Conservation (phyloP, 2,888 invertebrate genomes). For the Hyalella azteca region DNA sequence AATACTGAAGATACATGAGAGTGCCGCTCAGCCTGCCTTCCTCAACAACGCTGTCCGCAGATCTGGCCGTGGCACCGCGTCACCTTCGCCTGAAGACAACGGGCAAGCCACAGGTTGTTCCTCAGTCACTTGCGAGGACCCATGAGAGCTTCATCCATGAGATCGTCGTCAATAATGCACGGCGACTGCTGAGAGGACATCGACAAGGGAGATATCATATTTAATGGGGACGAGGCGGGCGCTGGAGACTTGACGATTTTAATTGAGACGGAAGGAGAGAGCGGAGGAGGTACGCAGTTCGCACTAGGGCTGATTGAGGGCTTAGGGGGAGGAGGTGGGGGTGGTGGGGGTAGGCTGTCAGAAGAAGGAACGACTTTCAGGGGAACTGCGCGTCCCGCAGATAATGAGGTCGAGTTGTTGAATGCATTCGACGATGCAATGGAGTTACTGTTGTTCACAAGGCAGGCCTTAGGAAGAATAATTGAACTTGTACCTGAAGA, state of each 20-base stretch:
- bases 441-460: neutral
- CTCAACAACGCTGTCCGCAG: too few species aligned
- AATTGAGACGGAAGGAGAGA: constrained; percentile 74
- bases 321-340: constrained; percentile 44
- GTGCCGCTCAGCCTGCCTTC: too few species aligned
- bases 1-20: too few species aligned
- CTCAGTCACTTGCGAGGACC: constrained; percentile 73
- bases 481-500: neutral
- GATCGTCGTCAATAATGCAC: constrained; percentile 85
- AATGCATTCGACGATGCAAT: neutral
- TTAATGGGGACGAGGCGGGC: constrained; percentile 67
- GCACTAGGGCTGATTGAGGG: constrained; percentile 12
- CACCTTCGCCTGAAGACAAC: too few species aligned
- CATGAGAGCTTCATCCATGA: constrained; percentile 86
- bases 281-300: constrained; percentile 61
- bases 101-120: neutral
- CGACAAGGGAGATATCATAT: constrained; percentile 64
- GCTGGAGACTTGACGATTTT: constrained; percentile 80
- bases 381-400: neutral
- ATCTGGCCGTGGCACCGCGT: too few species aligned
- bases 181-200: constrained; percentile 70
- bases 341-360: constrained; percentile 4
- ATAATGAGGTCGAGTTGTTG: neutral
- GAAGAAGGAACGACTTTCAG: neutral
- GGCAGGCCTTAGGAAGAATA: neutral